Percentiles rank a stretch among this genome's conserved stretches.
These are phyloP conservation scores for Agrotis ipsilon DNA, from an alignment of 2,888 invertebrate genomes.

Conservation along the genomic window DNA sequence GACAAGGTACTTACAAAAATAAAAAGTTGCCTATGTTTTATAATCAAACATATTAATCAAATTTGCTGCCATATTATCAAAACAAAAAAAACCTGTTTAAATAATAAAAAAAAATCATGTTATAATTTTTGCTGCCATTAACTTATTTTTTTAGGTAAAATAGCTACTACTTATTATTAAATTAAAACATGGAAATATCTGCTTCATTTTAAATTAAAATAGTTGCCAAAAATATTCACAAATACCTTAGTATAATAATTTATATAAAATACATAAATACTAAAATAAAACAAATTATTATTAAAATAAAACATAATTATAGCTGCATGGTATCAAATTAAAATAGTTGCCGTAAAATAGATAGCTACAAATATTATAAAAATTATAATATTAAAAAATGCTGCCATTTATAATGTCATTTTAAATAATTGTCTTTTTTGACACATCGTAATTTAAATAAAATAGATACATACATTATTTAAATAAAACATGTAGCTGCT, in stretches of 20 bases:
- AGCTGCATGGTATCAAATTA: neutral
- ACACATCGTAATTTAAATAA: neutral
- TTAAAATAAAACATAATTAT: neutral
- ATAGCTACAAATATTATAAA: neutral
- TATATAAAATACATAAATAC: neutral
- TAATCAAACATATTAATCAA: no score
- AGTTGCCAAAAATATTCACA: no score
- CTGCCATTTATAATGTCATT: slow-evolving; percentile 6
- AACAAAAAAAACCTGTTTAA: neutral
- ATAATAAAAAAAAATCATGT: neutral
- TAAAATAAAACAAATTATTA: slow-evolving; percentile 17
- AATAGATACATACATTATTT: slow-evolving; percentile 1
- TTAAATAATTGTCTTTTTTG: no score
- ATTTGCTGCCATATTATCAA: neutral
- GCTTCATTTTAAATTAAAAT: no score
- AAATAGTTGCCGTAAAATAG: neutral
- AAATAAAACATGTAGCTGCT: slow-evolving; percentile 27
- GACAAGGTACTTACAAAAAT: slow-evolving; percentile 9
- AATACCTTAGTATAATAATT: no score
- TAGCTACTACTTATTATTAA: neutral
- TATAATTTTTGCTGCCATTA: neutral
- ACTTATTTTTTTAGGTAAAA: neutral
- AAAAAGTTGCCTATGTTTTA: slow-evolving; percentile 10
- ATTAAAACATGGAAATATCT: no score
- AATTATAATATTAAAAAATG: neutral